Evolutionary conservation across 2,888 invertebrate genomes (phyloP), one percentile per base, ranked within the genome.

Genomic region (Synanthedon myopaeformis): DNA sequence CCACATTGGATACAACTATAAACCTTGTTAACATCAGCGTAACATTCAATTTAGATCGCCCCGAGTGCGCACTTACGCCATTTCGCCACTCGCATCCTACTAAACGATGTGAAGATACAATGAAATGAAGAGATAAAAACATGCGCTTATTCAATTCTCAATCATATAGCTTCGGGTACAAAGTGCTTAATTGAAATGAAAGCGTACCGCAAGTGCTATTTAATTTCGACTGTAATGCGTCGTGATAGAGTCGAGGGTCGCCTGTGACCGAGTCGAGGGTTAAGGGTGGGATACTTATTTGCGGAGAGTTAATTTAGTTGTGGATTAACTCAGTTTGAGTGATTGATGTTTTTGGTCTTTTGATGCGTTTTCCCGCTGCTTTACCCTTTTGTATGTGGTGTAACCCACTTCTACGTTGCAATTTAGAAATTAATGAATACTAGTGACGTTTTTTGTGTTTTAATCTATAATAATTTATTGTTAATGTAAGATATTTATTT

Each of bases 241-340:
- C 17, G 49, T 14, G 52, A 59, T 70, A 78, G 61, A 67, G 76
- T 70, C 57, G 61, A 58, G 67, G 69, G 66, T 76, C 52, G 61
- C 49, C 53, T 58, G 66, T 19, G 53, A 23, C 19, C 14, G 51
- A 23, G 42, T 55, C 51, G 53, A 53, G 56, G 54, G 61, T 74
- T 76, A 76, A 74, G 78, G 80, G 79, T 66, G 71, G 61, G 64
- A 65, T 67, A 51, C 64, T 66, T 69, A 74, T 78, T 80, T 81
- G 77, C 72, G 65, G 69, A 69, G 74, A 80, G 83, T 82, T 84
- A 85, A 85, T 85, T 84, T 84, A 80, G 85, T 83, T 83, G 79
- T 68, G 79, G 82, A 84, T 84, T 81, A 84, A 82, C 76, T 81
- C 74, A 70, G 77, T 80, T 77, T 77, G 80, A 81, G 76, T 82